Evolutionary conservation across 2,797 vertebrate species (phyloP).

Genomic region (Labroides dimidiatus): DNA sequence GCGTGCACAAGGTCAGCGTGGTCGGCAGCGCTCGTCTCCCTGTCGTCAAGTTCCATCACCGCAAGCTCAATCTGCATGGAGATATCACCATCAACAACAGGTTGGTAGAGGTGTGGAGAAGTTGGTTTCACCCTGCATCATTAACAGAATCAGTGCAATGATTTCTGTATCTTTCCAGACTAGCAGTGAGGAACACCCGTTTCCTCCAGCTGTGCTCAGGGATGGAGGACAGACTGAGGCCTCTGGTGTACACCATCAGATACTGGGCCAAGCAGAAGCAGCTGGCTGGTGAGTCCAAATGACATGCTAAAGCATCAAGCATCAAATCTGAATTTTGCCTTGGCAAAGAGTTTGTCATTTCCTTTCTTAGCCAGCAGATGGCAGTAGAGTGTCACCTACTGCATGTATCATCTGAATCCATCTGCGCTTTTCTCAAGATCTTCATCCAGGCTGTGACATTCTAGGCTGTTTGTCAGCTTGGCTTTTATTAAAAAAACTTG

Average conservation of each 20-base stretch:
- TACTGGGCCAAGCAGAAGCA: constrained; percentile 92
- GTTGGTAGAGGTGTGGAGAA: constrained; percentile 59
- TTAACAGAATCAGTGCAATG: background rate
- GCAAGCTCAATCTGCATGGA: constrained; percentile 89
- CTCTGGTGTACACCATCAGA: constrained; percentile 88
- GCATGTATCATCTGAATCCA: background rate
- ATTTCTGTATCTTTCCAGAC: constrained; percentile 70
- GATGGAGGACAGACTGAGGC: constrained; percentile 87
- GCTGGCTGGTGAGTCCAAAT: constrained; percentile 85
- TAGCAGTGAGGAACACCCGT: constrained; percentile 91
- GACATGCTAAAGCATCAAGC: background rate
- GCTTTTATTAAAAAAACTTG: too few relatives aligned
- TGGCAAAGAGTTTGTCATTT: constrained; percentile 5
- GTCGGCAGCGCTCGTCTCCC: constrained; percentile 89
- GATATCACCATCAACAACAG: constrained; percentile 94
- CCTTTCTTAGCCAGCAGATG: constrained; percentile 58
- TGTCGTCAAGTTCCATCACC: constrained; percentile 92
- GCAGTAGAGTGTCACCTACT: constrained; percentile 55
- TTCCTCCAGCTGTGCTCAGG: constrained; percentile 91
- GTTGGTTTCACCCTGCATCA: background rate
- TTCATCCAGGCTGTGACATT: background rate
- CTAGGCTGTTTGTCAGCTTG: background rate
- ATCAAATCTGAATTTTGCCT: background rate
- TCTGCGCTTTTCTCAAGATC: background rate
- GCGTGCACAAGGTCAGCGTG: constrained; percentile 89